Evolutionary conservation across 2,797 vertebrate species (phyloP), one percentile per base, ranked within the genome.

Genomic region (Sebastes diaconus): DNA sequence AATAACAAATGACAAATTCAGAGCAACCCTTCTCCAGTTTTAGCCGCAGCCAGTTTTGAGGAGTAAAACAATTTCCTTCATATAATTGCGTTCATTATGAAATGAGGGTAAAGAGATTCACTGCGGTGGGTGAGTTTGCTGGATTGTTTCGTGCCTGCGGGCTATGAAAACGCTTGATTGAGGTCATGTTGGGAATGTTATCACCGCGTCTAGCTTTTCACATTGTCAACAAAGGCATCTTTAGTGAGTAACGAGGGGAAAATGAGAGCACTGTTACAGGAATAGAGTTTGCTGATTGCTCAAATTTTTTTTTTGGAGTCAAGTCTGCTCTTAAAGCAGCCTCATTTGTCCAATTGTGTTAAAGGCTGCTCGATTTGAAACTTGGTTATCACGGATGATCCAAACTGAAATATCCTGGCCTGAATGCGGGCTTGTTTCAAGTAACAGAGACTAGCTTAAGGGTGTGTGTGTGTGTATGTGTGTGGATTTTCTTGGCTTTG

Each of bases 131-230:
- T 66, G 84, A 76, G 80, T 88, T 87, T 83, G 84, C 75, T 71
- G 75, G 85, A 84, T 88, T 90, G 91, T 90, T 91, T 75, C 73
- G 71, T 75, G 81, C 86, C 91, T 87, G 75, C 9, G 3, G 87
- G 92, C 89, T 72, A 74, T 60, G 75, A 90, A 91, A 91, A 84
- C 20, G 54, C 80, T 87, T 90, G 92, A 91, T 95, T 89, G 92
- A 85, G 91, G 92, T 94, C 87, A 78, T 82, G 84, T 87, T 83
- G 87, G 90, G 90, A 93, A 89, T 88, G 88, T 89, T 87, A 87
- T 85, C 79, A 42, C 79, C 77, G 22, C 63, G 66, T 89, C 90
- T 89, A 89, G 86, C 84, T 85, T 79, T 88, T 86, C 78, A 80
- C 82, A 65, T 84, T 84, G 88, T 92, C 89, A 89, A 92, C 91